Evolutionary conservation across 1,140 invertebrate genomes (phyloP).

Genomic region (Steinernema feltiae): DNA sequence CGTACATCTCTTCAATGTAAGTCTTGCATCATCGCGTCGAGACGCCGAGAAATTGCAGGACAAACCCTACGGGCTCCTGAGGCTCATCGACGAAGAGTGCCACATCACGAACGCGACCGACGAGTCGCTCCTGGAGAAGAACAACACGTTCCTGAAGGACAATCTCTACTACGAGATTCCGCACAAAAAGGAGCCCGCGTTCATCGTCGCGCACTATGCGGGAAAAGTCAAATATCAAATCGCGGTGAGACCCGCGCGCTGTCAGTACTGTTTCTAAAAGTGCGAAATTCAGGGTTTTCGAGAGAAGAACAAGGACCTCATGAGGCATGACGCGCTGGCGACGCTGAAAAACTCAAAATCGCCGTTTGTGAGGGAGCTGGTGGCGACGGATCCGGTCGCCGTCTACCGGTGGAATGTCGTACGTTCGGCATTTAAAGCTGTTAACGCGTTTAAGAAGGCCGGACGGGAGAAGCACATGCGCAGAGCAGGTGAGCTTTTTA

Average conservation of each 20-base stretch:
- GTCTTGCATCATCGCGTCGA: too few species aligned
- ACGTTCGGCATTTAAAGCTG: slow-evolving; percentile 78
- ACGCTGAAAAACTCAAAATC: slow-evolving; percentile 85
- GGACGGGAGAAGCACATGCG: slow-evolving; percentile 62
- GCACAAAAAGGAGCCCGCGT: slow-evolving; percentile 78
- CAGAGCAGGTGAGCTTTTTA: slow-evolving; percentile 32
- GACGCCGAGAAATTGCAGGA: slow-evolving; percentile 66
- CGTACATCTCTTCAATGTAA: slow-evolving; percentile 69
- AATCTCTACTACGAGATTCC: slow-evolving; percentile 86
- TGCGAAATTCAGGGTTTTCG: slow-evolving; percentile 72
- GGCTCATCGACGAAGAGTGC: slow-evolving; percentile 90
- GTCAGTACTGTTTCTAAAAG: not conserved
- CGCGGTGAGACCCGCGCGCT: slow-evolving; percentile 50
- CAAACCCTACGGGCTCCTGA: slow-evolving; percentile 82
- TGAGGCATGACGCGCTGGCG: slow-evolving; percentile 83
- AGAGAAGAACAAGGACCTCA: slow-evolving; percentile 89
- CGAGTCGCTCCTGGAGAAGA: slow-evolving; percentile 85
- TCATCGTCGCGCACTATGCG: slow-evolving; percentile 87
- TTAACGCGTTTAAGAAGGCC: slow-evolving; percentile 82
- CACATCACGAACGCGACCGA: slow-evolving; percentile 95
- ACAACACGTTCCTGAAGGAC: slow-evolving; percentile 68
- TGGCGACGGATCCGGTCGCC: slow-evolving; percentile 85
- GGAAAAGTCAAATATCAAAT: slow-evolving; percentile 82
- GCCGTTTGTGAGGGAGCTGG: slow-evolving; percentile 83
- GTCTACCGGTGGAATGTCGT: slow-evolving; percentile 90